Percentiles rank a stretch among this genome's conserved stretches.
Conservation (phyloP, 37 sponge, comb jelly and placozoan species). For the Mnemiopsis leidyi region DNA sequence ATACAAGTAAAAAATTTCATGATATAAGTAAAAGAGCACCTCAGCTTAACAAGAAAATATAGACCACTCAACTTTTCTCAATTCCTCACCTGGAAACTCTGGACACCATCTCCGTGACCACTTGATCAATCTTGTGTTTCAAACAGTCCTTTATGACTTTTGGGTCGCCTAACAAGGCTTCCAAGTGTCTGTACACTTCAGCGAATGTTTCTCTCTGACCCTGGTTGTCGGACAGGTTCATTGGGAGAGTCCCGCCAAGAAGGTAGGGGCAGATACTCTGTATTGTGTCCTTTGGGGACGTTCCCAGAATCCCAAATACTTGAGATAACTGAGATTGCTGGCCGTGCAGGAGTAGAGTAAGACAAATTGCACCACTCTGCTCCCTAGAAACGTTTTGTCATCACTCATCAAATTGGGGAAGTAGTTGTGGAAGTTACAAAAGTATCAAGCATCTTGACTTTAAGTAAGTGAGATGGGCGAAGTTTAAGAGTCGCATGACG, state of each 20-base stretch:
- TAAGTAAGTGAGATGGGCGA: no score
- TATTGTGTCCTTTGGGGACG: neutral
- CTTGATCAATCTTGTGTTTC: neutral
- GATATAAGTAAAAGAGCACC: no score
- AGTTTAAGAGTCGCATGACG: no score
- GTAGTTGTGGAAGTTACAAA: no score
- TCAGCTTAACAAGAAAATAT: no score
- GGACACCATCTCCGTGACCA: neutral
- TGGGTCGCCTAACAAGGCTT: neutral
- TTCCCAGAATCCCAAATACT: neutral
- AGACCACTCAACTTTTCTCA: neutral
- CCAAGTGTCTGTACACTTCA: neutral
- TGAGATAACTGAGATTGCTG: neutral
- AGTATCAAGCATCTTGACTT: no score
- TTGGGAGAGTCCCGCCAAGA: slow-evolving; percentile 2
- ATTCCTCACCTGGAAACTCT: neutral
- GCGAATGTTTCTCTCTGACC: neutral
- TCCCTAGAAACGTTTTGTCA: neutral
- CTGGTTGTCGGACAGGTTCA: neutral
- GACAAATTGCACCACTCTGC: neutral
- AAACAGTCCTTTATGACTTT: neutral
- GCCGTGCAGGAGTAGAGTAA: neutral
- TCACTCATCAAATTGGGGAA: no score
- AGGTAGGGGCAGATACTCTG: neutral
- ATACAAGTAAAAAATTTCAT: no score